phyloP scores from a whole-genome alignment of 2,797 vertebrate species.

The Melopsittacus undulatus region DNA sequence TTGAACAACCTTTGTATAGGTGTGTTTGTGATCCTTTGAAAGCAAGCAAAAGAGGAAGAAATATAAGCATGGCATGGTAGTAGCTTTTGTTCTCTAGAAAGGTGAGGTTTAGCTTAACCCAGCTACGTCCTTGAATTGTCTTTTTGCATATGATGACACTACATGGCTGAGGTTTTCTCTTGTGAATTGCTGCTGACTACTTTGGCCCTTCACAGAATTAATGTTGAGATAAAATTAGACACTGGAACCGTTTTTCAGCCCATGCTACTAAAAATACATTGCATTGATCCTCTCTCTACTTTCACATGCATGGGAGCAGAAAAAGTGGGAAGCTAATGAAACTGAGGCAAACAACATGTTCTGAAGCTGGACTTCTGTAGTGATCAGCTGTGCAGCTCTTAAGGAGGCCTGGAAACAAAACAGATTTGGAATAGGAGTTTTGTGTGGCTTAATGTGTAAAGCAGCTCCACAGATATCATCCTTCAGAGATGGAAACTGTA shows the following conservation, averaged over 20 bases:
- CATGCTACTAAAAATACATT: conserved; percentile 16
- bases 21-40: background rate
- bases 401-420: background rate
- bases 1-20: background rate
- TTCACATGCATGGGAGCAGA: background rate
- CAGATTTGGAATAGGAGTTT: background rate
- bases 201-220: conserved; percentile 8
- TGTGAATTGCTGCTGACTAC: conserved; percentile 3
- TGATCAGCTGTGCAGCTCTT: background rate
- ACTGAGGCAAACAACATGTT: background rate
- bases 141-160: background rate
- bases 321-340: conserved; percentile 4
- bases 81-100: background rate
- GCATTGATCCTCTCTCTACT: background rate
- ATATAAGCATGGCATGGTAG: background rate
- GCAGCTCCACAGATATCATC: background rate
- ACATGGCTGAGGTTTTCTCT: background rate
- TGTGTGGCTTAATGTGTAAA: background rate
- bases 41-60: background rate
- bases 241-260: conserved; percentile 18
- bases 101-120: background rate
- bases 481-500: background rate
- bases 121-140: background rate
- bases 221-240: conserved; percentile 45
- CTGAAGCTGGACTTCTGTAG: background rate